Evolutionary conservation across 2,797 vertebrate genomes (phyloP), one percentile per base, ranked within the genome.

Genomic region (Molossus molossus): DNA sequence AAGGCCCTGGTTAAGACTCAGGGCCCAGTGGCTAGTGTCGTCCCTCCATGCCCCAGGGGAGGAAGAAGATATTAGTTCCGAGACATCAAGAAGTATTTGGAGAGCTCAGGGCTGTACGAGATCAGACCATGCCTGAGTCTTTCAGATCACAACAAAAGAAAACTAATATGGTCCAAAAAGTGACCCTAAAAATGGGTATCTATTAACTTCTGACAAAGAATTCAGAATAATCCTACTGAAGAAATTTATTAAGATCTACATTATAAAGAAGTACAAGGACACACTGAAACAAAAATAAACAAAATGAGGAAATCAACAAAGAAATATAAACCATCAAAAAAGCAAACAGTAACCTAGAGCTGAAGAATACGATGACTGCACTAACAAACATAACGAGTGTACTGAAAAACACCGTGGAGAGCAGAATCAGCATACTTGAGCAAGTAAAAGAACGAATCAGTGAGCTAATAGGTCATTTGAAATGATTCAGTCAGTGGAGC

Each of bases 221-320:
- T 89, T 89, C 18, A 79, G 33, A 79, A 89, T 89, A 89, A 79
- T 57, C 27, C 5, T 55, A 25, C 29, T 79, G 40, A 77, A 64
- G n/a, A 88, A 40, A 12, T 57, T n/a, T 89, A 55, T 77, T 21
- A 77, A 55, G n/a, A 53, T 55, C 50, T 77, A 55, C 50, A 77
- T 77, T 55, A 77, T 77, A 77, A 37, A 67, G 75, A 67, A 69
- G 62, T 57, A n/a, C 8, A 55, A 67, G 33, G 65, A 89, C 60
- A 67, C 33, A 76, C 6, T 37, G 6, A 40, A 13, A 77, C 27
- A 72, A 18, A 40, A 79, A 48, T 89, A 45, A 79, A 57, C 9
- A 40, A 40, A 79, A 79, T 57, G 25, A 79, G 87, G 67, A 65
- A 37, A 40, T 67, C 50, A 50, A 67, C 14, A 89, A 89, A 72